These are phyloP conservation scores for Pongo abelii DNA, from an alignment of 2,113 vertebrate species.

Conservation along the genomic window DNA sequence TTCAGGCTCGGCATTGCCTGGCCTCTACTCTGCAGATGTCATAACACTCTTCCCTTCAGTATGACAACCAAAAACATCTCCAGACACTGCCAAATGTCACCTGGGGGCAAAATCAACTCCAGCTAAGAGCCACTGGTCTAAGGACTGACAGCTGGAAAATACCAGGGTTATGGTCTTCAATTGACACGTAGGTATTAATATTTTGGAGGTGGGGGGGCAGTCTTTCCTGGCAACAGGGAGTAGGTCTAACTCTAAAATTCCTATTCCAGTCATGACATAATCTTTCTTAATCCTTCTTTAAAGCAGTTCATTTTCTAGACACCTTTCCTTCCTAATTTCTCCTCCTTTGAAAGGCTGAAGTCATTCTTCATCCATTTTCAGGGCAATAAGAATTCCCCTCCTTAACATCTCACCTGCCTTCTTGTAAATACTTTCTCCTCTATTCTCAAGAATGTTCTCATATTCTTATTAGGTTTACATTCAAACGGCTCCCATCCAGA, in stretches of 20 bases:
- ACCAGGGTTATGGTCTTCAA: background rate
- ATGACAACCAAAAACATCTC: background rate
- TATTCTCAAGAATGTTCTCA: background rate
- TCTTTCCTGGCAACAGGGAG: background rate
- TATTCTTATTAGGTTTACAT: background rate
- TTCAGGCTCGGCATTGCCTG: background rate
- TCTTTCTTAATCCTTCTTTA: background rate
- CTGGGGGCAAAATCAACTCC: background rate
- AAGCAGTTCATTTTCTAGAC: background rate
- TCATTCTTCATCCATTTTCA: background rate
- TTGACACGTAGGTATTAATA: background rate
- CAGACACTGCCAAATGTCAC: background rate
- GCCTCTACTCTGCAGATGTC: background rate
- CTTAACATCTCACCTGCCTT: background rate
- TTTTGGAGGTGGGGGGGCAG: background rate
- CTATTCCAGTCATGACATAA: background rate
- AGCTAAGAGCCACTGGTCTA: background rate
- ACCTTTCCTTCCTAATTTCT: background rate
- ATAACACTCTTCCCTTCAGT: background rate
- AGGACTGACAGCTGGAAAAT: background rate
- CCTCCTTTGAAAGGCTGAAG: background rate
- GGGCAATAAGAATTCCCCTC: background rate
- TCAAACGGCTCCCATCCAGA: background rate
- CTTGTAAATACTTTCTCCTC: background rate
- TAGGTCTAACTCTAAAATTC: constrained; percentile 1